Evolutionary conservation across 2,113 vertebrate genomes (phyloP), one percentile per base, ranked within the genome.

Genomic region (Choloepus hoffmanni): DNA sequence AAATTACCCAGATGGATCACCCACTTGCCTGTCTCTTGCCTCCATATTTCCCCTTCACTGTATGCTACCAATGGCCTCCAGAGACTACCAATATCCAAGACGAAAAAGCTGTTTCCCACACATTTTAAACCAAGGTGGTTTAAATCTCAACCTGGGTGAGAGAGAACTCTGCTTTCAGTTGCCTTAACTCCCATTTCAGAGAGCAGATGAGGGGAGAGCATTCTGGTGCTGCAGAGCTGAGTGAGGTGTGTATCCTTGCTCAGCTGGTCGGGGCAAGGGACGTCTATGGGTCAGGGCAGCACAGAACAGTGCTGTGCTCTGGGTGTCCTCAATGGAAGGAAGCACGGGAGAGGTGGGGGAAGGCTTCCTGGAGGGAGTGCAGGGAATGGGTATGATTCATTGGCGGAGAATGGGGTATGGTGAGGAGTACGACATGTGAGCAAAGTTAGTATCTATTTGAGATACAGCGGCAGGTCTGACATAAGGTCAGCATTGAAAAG

Each of bases 161-260:
- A 72, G 87, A 79, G 53, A 84, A 94, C 50, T 5, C 40, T 76
- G 19, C 7, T 93, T 95, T 73, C 45, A 24, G 15, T 53, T 89
- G 30, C 67, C 53, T 90, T 53, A 77, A 97, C 82, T 89, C 40
- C 40, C 23, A 70, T 88, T 90, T 93, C 72, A 76, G 95, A 91
- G 70, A 89, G 30, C 50, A 15, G 68, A 77, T 55, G 65, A 93
- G 87, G 33, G 63, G 26, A 89, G 63, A 65, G 14, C 21, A 24
- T 53, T 40, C 79, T 21, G 33, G 50, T 70, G 58, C 86, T 60
- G 53, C 58, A 68, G 48, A 79, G 43, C 77, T 78, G 84, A 77
- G 70, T 13, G 36, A 74, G 36, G 36, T 19, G 24, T 36, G 73
- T 6, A 43, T 40, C 43, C n/a, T 78, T 83, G 16, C 83, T 85